Percentiles rank a stretch among this genome's conserved stretches.
Conservation (phyloP, 1,140 invertebrate species). For the Halesus radiatus region DNA sequence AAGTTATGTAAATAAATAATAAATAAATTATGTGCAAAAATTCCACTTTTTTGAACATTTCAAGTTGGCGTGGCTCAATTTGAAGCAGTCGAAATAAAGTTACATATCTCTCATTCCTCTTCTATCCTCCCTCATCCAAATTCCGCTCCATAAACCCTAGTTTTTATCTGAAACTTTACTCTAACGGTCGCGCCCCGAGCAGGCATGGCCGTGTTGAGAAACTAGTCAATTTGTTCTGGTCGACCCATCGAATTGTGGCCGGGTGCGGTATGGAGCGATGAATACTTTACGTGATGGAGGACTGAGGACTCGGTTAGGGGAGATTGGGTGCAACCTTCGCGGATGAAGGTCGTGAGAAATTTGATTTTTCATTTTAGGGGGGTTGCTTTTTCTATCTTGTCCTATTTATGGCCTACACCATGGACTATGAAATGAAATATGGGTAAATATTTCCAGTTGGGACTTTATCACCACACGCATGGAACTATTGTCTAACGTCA, state of each 20-base stretch:
- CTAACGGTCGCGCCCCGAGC: neutral
- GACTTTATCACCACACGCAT: too few relatives aligned
- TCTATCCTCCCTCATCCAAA: neutral
- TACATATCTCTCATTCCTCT: neutral
- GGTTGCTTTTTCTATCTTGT: too few relatives aligned
- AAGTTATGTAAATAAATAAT: too few relatives aligned
- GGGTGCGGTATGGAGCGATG: neutral
- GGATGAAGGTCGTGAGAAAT: too few relatives aligned
- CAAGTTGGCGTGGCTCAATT: neutral
- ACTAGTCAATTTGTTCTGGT: neutral
- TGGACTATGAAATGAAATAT: too few relatives aligned
- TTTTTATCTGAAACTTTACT: constrained; percentile 19
- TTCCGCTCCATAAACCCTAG: neutral
- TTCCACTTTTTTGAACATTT: neutral
- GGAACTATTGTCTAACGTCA: too few relatives aligned
- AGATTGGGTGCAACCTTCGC: neutral
- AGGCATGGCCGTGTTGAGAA: neutral
- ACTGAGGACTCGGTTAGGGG: neutral
- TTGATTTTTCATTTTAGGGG: too few relatives aligned
- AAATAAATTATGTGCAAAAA: too few relatives aligned
- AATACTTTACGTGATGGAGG: constrained; percentile 3
- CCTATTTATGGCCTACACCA: too few relatives aligned
- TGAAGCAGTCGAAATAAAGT: neutral
- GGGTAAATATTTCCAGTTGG: too few relatives aligned
- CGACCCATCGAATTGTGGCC: neutral